Evolutionary conservation across 2,888 invertebrate genomes (phyloP).

Genomic region (Lepidochitona cinerea): DNA sequence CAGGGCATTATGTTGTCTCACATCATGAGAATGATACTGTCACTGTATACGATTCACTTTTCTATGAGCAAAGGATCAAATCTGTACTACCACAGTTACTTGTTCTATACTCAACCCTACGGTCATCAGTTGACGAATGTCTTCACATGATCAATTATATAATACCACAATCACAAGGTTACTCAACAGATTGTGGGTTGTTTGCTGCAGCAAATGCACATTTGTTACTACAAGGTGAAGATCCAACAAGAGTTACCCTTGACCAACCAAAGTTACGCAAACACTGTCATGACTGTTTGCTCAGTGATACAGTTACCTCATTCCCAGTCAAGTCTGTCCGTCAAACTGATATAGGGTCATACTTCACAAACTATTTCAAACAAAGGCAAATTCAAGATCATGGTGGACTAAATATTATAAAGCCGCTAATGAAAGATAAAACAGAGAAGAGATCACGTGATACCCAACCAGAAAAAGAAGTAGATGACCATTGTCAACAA

Average conservation of each 20-base stretch:
- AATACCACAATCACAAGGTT: conserved; percentile 1
- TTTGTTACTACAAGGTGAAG: background rate
- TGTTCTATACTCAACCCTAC: background rate
- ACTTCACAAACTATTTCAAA: background rate
- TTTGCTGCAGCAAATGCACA: conserved; percentile 5
- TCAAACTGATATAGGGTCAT: background rate
- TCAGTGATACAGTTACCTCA: background rate
- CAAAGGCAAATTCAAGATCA: no score
- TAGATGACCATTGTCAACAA: no score
- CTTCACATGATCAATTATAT: background rate
- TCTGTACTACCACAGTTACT: background rate
- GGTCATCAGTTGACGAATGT: background rate
- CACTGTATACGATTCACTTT: background rate
- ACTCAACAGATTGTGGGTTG: background rate
- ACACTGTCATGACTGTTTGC: background rate
- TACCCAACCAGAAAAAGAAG: no score
- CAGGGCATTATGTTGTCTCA: background rate
- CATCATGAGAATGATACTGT: background rate
- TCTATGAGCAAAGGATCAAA: background rate
- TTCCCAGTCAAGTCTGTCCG: background rate
- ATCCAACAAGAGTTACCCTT: background rate
- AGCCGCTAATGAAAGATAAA: no score
- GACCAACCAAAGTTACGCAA: background rate
- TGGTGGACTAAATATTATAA: no score
- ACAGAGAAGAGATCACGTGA: no score